Base-by-base conservation (phyloP, 1,140 invertebrate species). In the Drosophila azteca region DNA sequence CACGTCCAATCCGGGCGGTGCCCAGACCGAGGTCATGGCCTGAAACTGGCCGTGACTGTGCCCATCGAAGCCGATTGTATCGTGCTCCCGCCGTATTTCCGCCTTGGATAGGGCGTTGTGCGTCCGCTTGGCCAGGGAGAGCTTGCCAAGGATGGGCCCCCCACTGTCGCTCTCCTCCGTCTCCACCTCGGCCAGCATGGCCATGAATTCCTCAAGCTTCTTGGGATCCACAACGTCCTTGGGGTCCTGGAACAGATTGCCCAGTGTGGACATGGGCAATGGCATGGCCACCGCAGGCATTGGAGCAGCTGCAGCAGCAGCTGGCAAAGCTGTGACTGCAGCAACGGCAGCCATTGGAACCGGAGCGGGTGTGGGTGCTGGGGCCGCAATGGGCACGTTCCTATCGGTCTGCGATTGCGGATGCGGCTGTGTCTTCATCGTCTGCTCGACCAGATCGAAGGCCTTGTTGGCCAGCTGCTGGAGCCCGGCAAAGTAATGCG, bases 111-210 rank as follows among this genome's bases (percentile, higher is more conserved):
- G 80, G 1, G 93, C 93, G 20, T 94, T 95, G 90, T 93, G 94
- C 11, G 94, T 94, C 71, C 94, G 90, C 26, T 93, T 92, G 13
- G 93, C 92, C 61, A 94, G 91, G 3, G 94, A 93, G 2, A 94
- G 92, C 67, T 93, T 94, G 6, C 94, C 95, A 29, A 95, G 90
- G 45, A 94, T 84, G 15, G 93, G 92, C 73, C 89, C 92, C 46
- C 93, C 93, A 50, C 93, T 93, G 82, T 95, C 95, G 83, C 94
- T 95, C 81, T 95, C 94, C 77, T 94, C 95, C 0, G 94, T 94
- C 65, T 95, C 94, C 9, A 91, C 90, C 4, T 92, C 90, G 70
- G 92, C 93, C 39, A 92, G 90, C 79, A 93, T 92, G 74, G 92
- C 93, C 50, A 92, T 79, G 50, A 91, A 93, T 61, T 92, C 91